Evolutionary conservation across 2,888 invertebrate genomes (phyloP).

Genomic region (Xanthia togata): DNA sequence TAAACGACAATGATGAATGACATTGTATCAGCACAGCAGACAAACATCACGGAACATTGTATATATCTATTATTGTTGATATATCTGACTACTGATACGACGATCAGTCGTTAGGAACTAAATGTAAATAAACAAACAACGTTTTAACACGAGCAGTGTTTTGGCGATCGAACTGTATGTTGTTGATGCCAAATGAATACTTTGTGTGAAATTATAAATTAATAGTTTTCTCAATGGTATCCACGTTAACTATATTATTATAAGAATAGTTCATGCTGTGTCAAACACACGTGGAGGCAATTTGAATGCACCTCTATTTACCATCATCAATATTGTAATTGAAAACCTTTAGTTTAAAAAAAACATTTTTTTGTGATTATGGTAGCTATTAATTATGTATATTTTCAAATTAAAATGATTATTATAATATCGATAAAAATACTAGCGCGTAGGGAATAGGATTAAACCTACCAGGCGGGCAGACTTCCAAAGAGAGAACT

Average conservation of each 20-base stretch:
- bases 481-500: background rate
- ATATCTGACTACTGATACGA: background rate
- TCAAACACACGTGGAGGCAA: no score
- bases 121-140: constrained; percentile 44
- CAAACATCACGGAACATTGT: background rate
- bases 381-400: background rate
- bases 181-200: constrained; percentile 48
- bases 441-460: background rate
- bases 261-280: background rate
- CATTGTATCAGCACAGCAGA: background rate
- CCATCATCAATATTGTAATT: no score
- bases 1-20: constrained; percentile 16
- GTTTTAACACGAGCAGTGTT: constrained; percentile 34
- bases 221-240: background rate
- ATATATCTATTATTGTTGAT: constrained; percentile 8
- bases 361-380: no score
- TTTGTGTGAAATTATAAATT: constrained; percentile 3
- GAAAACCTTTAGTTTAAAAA: no score
- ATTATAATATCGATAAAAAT: background rate
- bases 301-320: no score
- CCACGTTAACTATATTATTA: no score
- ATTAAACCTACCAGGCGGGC: constrained; percentile 13
- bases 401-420: background rate
- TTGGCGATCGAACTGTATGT: constrained; percentile 33
- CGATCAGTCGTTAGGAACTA: constrained; percentile 6